phyloP scores from a whole-genome alignment of 2,888 invertebrate genomes.

The Achlya flavicornis region DNA sequence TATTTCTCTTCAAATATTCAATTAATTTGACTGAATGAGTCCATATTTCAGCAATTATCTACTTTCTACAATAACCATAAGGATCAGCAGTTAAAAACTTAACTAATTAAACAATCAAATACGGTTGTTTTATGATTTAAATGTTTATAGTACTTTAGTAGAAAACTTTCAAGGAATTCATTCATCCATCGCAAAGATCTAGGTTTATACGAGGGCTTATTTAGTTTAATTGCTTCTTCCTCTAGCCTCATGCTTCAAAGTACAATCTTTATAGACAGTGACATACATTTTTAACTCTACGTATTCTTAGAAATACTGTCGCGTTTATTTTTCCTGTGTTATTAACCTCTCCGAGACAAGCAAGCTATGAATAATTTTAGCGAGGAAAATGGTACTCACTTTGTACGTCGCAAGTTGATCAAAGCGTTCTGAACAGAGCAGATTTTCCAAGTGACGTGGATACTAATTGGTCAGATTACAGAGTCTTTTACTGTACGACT shows the following conservation, averaged over 20 bases:
- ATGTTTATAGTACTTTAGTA: conserved; percentile 27
- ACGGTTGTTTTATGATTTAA: neutral
- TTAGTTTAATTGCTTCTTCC: conserved; percentile 64
- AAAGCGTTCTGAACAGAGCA: conserved; percentile 58
- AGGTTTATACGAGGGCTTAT: conserved; percentile 55
- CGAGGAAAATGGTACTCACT: conserved; percentile 66
- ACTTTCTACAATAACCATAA: neutral
- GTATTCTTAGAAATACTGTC: conserved; percentile 61
- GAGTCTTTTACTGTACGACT: conserved; percentile 41
- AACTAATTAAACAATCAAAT: neutral
- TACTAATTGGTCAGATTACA: conserved; percentile 75
- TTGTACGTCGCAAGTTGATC: conserved; percentile 65
- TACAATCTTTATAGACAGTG: conserved; percentile 58
- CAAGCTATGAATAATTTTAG: conserved; percentile 61
- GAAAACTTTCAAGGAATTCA: conserved; percentile 34
- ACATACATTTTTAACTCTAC: conserved; percentile 57
- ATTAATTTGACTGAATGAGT: neutral
- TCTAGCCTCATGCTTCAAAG: conserved; percentile 55
- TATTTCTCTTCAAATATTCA: neutral
- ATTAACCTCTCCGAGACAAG: conserved; percentile 64
- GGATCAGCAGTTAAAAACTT: neutral
- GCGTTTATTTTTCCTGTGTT: conserved; percentile 52
- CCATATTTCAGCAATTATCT: neutral
- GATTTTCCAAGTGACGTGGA: conserved; percentile 65
- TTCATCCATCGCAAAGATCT: conserved; percentile 38